Evolutionary conservation across 2,113 vertebrate genomes (phyloP).

Genomic region (Noctilio leporinus): DNA sequence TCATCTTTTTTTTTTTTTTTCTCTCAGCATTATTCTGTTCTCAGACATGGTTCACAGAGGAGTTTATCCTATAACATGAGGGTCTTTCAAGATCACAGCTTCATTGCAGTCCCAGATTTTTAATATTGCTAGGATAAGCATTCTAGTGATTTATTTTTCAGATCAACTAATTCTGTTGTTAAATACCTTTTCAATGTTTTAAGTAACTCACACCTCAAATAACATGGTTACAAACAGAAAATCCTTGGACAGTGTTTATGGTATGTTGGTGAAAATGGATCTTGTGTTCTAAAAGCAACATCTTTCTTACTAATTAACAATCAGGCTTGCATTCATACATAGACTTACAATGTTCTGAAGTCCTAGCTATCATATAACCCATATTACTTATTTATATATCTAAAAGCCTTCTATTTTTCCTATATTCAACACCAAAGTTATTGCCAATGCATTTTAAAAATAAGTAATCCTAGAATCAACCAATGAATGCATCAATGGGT

Average conservation of each 20-base stretch:
- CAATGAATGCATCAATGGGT: no score
- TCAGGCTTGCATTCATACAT: not conserved
- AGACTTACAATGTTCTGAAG: constrained; percentile 42
- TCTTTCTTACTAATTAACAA: constrained; percentile 46
- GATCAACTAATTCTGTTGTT: not conserved
- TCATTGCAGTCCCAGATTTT: not conserved
- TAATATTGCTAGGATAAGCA: not conserved
- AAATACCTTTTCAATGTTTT: constrained; percentile 27
- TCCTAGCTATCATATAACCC: constrained; percentile 3
- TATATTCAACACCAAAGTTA: not conserved
- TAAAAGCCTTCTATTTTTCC: constrained; percentile 11
- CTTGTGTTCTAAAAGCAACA: not conserved
- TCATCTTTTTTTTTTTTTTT: not conserved
- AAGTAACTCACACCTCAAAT: constrained; percentile 18
- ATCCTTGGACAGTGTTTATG: constrained; percentile 10
- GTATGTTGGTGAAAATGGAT: not conserved
- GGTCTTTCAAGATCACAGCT: not conserved
- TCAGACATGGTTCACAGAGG: constrained; percentile 23
- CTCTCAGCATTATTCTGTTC: not conserved
- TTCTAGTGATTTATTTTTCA: constrained; percentile 15
- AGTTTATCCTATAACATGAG: not conserved
- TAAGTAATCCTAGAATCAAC: no score
- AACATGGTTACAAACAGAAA: constrained; percentile 35
- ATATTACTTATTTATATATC: not conserved
- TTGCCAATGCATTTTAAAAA: not conserved